Evolutionary conservation across 2,113 vertebrate species (phyloP), one percentile per base, ranked within the genome.

Genomic region (Blennius ocellaris): DNA sequence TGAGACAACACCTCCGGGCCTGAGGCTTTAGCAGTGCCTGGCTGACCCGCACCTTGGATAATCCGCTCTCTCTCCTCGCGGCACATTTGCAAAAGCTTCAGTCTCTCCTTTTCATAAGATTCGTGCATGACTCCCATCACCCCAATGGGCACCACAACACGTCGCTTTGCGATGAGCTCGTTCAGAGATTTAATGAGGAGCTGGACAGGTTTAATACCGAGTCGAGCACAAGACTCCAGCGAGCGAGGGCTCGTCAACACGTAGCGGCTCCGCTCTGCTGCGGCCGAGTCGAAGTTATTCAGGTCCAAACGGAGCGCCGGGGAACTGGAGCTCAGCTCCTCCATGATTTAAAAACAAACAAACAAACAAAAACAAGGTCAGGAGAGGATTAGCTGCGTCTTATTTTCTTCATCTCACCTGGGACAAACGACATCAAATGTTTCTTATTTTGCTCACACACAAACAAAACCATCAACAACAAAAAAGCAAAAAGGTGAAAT

Each of bases 181-280:
- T 88, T 89, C 3, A 92, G 64, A 0, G 83, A 89, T 59, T 78
- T 91, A 0, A 85, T 85, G 1, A 94, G 79, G 40, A 94, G 87
- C 0, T 92, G 85, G 7, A 95, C 92, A 0, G 94, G 93, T 80
- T 90, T 92, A 43, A 93, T 39, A 4, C 90, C 89, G 10, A 87
- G 84, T 11, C 80, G 86, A 0, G 87, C 83, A 8, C 93, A 92
- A 38, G 93, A 85, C 63, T 92, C 80, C 57, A 92, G 60, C 0
- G 92, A 92, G 2, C 91, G 81, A 0, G 94, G 85, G 63, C 92
- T 93, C n/a, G 91, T 92, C 15, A 90, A 67, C 9, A 91, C 88
- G 7, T 78, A 89, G 11, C 69, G 82, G 51, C 77, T 86, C 43
- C 60, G 76, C 62, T 79, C 61, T 0, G 86, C 73, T 5, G 73